These are phyloP conservation scores for Carcina quercana DNA, from an alignment of 2,888 invertebrate species.

Conservation along the genomic window DNA sequence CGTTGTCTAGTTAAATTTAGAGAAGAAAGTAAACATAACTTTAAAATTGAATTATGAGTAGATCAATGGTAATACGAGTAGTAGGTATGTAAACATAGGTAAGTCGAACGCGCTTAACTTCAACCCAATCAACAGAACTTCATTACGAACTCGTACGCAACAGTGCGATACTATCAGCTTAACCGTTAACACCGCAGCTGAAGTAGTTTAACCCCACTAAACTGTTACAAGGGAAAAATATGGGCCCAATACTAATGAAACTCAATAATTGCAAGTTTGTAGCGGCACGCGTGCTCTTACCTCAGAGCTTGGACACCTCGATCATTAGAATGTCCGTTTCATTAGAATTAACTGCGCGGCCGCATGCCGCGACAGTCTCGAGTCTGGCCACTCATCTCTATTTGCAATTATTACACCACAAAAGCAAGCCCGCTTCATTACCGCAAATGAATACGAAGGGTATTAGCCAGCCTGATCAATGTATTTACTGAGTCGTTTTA, in stretches of 20 bases:
- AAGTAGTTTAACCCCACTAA: constrained; percentile 32
- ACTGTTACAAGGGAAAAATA: constrained; percentile 39
- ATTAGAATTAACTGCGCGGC: constrained; percentile 48
- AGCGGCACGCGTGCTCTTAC: constrained; percentile 44
- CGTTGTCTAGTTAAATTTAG: no score
- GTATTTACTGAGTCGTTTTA: constrained; percentile 58
- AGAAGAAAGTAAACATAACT: no score
- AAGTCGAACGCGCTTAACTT: constrained; percentile 5
- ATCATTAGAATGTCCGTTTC: constrained; percentile 52
- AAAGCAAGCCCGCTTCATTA: constrained; percentile 35
- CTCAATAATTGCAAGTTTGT: constrained; percentile 53
- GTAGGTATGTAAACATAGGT: constrained; percentile 3
- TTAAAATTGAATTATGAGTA: no score
- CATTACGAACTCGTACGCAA: constrained; percentile 34
- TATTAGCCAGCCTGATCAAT: constrained; percentile 46
- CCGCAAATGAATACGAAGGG: constrained; percentile 33
- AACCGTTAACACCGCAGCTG: constrained; percentile 30
- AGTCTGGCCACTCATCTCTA: constrained; percentile 29
- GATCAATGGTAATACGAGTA: no score
- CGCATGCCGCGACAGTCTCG: constrained; percentile 23
- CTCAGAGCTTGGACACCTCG: constrained; percentile 42
- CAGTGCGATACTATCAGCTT: constrained; percentile 38
- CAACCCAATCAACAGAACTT: constrained; percentile 32
- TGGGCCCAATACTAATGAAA: constrained; percentile 45
- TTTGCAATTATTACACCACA: constrained; percentile 32